These are phyloP conservation scores for Salpingus planirostris DNA, from an alignment of 2,888 invertebrate genomes.

Conservation along the genomic window DNA sequence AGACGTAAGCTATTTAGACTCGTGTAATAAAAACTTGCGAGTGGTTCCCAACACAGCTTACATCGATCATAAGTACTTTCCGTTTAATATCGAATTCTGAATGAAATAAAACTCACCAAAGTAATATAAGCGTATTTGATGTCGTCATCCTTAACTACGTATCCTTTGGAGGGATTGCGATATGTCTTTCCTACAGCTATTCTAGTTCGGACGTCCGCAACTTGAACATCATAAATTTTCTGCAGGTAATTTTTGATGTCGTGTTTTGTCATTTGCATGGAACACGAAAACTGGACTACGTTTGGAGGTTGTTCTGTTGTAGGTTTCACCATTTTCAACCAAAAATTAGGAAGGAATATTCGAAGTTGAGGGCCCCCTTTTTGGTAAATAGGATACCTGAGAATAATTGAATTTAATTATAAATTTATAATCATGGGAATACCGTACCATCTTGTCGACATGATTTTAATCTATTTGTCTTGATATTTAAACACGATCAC, in stretches of 20 bases:
- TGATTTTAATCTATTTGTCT: too few species aligned
- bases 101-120: constrained; percentile 50
- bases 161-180: constrained; percentile 51
- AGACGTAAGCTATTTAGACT: neutral
- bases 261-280: constrained; percentile 85
- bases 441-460: too few species aligned
- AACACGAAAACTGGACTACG: constrained; percentile 79
- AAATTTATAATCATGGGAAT: too few species aligned
- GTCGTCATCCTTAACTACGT: constrained; percentile 75
- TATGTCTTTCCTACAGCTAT: constrained; percentile 62
- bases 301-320: constrained; percentile 61
- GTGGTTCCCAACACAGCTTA: neutral
- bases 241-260: constrained; percentile 91
- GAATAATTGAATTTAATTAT: too few species aligned
- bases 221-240: constrained; percentile 86
- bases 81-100: neutral
- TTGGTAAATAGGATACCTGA: constrained; percentile 83
- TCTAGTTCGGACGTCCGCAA: constrained; percentile 66
- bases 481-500: too few species aligned
- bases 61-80: constrained; percentile 1
- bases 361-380: constrained; percentile 90
- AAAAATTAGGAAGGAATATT: constrained; percentile 92
- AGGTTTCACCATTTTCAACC: constrained; percentile 85
- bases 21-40: constrained; percentile 1
- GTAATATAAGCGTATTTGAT: constrained; percentile 69